A percentile compares a stretch with the other conserved stretches of the same genome.
Conservation (phyloP, 2,797 vertebrate genomes). For the Catamblyrhynchus diadema region DNA sequence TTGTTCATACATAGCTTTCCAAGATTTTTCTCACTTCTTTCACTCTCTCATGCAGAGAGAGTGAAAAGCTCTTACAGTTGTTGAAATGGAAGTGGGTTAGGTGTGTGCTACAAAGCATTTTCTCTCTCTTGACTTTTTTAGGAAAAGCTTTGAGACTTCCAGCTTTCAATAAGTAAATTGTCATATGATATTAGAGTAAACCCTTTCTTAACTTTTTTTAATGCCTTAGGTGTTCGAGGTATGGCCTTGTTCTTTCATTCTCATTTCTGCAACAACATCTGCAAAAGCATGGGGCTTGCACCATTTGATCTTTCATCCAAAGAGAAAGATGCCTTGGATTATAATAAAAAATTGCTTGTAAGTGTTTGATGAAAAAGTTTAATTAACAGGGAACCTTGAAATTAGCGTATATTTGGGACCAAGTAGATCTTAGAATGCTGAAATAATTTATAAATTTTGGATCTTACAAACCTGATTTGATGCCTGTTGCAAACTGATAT, state of each 20-base stretch:
- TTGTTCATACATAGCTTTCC: neutral
- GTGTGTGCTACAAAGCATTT: neutral
- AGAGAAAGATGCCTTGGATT: constrained; percentile 84
- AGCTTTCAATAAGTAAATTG: neutral
- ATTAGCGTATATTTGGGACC: neutral
- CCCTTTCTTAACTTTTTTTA: neutral
- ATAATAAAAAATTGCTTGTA: constrained; percentile 90
- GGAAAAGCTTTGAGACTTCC: neutral
- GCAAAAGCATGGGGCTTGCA: constrained; percentile 90
- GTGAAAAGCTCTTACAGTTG: neutral
- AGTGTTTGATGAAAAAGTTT: constrained; percentile 33
- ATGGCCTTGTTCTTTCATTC: constrained; percentile 99
- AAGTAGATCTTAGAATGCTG: neutral
- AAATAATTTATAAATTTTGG: neutral
- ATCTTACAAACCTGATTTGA: neutral
- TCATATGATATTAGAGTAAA: neutral
- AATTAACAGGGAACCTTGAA: neutral
- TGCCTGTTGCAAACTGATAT: neutral
- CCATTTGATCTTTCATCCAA: constrained; percentile 88
- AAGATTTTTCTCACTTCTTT: neutral
- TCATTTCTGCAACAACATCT: constrained; percentile 95
- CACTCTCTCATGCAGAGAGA: neutral
- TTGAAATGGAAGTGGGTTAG: neutral
- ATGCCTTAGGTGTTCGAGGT: constrained; percentile 86
- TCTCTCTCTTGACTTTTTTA: neutral